Evolutionary conservation across 2,888 invertebrate species (phyloP), one percentile per base, ranked within the genome.

Genomic region (Drosophila paracracens): DNA sequence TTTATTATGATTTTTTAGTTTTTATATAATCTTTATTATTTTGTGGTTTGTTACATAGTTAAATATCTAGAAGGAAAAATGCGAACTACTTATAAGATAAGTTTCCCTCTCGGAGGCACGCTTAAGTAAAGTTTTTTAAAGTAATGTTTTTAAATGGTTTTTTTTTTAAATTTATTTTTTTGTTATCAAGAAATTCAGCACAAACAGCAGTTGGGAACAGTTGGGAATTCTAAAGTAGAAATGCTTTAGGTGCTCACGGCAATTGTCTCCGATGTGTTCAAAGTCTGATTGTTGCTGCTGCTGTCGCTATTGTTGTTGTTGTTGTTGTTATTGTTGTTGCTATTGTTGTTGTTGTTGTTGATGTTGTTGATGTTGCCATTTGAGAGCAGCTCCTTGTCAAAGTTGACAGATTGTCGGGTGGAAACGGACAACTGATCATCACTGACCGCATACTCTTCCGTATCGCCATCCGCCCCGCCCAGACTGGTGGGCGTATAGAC

Each of bases 401-500:
- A 82, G 52, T 18, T 79, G n/a, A 52, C 75, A 4, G 88, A 88
- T 25, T 78, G 80, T 2, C 80, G 68, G 18, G 77, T 78, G 31
- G 82, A 82, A 4, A 82, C 83, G 8, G 82, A 91, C 29, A 91
- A 61, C 53, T 94, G 93, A 70, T 92, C 93, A 71, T 93, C 93
- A 70, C 93, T 93, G 66, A 91, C 92, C 50, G 92, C 91, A 67
- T 91, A 91, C 63, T 93, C 93, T 74, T 93, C 88, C 21, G 91
- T 92, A 69, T 93, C 93, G 27, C 91, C 92, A 70, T 93, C 93
- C 0, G 87, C 91, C 0, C 89, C 91, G 3, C 91, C 91, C 66
- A 93, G 82, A 25, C 93, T 93, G 0, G 91, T 91, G 7, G 93
- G 93, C 25, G 93, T 93, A 62, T 92, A 93, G 40, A 97, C 97